Base-by-base conservation (phyloP, 2,888 invertebrate genomes). In the Lycophotia porphyrea region DNA sequence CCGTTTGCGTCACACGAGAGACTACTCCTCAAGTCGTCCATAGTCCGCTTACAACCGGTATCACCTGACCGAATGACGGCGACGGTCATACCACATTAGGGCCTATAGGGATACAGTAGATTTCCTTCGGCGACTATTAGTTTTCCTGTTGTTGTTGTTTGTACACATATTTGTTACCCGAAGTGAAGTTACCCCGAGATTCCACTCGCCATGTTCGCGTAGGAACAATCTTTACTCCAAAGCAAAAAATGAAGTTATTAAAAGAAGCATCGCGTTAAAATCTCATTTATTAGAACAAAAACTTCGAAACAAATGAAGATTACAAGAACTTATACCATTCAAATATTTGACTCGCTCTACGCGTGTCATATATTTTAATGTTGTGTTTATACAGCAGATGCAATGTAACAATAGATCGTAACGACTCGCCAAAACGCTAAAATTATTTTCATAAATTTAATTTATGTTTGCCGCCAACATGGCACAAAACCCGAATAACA, bases 371-470 rank as follows among this genome's bases (percentile, higher is more conserved):
- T 61, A 44, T 58, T 58, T 60, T n/a, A 36, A 58, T 64, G n/a
- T 15, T 27, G 31, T 79, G 11, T 69, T 83, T 49, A 66, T 34
- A 31, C 76, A 44, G 42, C 76, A 44, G 42, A 27, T 31, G 9
- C 5, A 11, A 0, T 27, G n/a, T 42, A 64, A 79, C 63, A 79
- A 84, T 64, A 67, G 70, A 63, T 42, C 47, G 82, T 63, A 36
- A 58, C 21, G 39, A 9, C 36, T 31, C 42, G 63, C 21, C 31
- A 34, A 11, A 34, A 60, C 21, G 21, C 34, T 21, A 9, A 9
- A 21, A 21, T 58, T 9, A 34, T 5, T 9, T 31, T 4, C 7
- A 27, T 27, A 18, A 8, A 15, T 15, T 7, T 31, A 31, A 58
- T 31, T 18, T 18, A 27, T 31, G 15, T 55, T 58, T 58, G 15